phyloP scores from a whole-genome alignment of 2,797 vertebrate genomes.

The Chelidonichthys spinosus region DNA sequence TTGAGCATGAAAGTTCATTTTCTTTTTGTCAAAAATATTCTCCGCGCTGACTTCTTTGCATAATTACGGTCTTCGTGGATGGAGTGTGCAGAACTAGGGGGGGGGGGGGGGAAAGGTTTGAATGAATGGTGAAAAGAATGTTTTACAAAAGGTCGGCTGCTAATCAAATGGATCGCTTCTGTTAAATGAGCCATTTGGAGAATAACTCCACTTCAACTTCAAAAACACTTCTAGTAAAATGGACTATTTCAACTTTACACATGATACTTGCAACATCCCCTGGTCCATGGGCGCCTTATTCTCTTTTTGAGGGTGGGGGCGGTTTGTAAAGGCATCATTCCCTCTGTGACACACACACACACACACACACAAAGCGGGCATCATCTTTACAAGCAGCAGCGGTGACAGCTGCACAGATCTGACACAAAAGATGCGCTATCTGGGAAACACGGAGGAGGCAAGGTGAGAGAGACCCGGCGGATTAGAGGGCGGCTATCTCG shows the following conservation, averaged over 20 bases:
- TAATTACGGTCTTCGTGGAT: background rate
- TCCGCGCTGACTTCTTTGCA: background rate
- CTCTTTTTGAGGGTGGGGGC: background rate
- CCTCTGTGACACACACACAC: constrained; percentile 35
- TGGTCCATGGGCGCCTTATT: background rate
- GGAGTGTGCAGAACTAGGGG: background rate
- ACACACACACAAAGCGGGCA: constrained; percentile 42
- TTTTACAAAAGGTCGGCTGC: background rate
- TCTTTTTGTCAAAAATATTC: background rate
- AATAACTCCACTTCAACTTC: background rate
- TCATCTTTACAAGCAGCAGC: constrained; percentile 51
- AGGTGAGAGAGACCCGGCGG: constrained; percentile 65
- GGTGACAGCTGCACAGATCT: constrained; percentile 66
- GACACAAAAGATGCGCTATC: constrained; percentile 73
- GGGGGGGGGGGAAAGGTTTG: background rate
- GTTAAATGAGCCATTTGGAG: background rate
- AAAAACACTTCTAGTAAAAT: too few species aligned
- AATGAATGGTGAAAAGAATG: background rate
- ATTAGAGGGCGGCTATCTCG: constrained; percentile 73
- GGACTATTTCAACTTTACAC: constrained; percentile 24
- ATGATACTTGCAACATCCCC: constrained; percentile 27
- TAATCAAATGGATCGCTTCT: constrained; percentile 1
- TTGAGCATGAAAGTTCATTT: background rate
- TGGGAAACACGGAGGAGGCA: constrained; percentile 58
- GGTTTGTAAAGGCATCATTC: constrained; percentile 32